phyloP scores from a whole-genome alignment of 2,888 invertebrate genomes.

The Hyles lineata region DNA sequence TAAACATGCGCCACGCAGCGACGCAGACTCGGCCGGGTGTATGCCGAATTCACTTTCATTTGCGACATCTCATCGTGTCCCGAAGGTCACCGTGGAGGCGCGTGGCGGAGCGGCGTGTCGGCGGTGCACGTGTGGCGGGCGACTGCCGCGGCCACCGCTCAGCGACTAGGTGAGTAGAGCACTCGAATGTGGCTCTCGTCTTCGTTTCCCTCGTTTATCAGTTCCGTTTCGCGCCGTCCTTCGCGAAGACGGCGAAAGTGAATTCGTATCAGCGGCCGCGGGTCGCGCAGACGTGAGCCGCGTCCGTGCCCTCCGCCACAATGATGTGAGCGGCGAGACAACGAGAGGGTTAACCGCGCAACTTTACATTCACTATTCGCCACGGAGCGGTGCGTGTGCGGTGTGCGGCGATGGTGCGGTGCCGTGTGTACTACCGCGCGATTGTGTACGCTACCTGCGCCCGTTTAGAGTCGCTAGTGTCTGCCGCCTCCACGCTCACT shows the following conservation, averaged over 20 bases:
- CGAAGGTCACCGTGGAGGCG: slow-evolving; percentile 82
- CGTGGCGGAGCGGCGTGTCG: slow-evolving; percentile 50
- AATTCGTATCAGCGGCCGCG: slow-evolving; percentile 62
- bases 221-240: slow-evolving; percentile 73
- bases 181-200: slow-evolving; percentile 64
- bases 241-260: slow-evolving; percentile 67
- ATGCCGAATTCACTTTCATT: slow-evolving; percentile 85
- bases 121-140: slow-evolving; percentile 68
- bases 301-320: slow-evolving; percentile 50
- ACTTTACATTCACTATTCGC: slow-evolving; percentile 68
- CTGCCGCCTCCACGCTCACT: slow-evolving; percentile 34
- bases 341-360: slow-evolving; percentile 72
- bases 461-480: slow-evolving; percentile 52
- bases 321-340: slow-evolving; percentile 49
- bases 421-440: slow-evolving; percentile 42
- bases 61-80: slow-evolving; percentile 82
- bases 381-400: slow-evolving; percentile 45
- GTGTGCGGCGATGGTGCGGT: not conserved
- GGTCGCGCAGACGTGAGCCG: slow-evolving; percentile 58
- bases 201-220: slow-evolving; percentile 75
- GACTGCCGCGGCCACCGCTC: slow-evolving; percentile 76
- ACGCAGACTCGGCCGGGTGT: slow-evolving; percentile 82
- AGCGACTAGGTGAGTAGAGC: slow-evolving; percentile 80
- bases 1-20: slow-evolving; percentile 86
- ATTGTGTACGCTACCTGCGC: slow-evolving; percentile 53